These are phyloP conservation scores for Nipponia nippon DNA, from an alignment of 2,113 vertebrate genomes.

Conservation along the genomic window DNA sequence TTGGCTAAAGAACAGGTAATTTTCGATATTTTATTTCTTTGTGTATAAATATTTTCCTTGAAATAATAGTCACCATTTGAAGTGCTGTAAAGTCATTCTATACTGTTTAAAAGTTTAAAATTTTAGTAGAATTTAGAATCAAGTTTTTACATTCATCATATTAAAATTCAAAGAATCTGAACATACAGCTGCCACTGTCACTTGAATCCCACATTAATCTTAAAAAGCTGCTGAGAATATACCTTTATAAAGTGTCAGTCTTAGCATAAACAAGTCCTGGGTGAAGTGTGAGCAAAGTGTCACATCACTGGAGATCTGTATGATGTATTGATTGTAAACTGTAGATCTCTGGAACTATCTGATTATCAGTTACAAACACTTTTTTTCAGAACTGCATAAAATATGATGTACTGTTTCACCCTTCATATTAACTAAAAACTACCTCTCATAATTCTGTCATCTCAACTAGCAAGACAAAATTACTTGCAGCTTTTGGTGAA, in stretches of 20 bases:
- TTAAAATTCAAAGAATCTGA: background rate
- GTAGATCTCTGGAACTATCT: conserved; percentile 26
- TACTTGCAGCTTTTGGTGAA: conserved; percentile 38
- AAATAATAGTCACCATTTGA: background rate
- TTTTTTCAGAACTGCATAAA: conserved; percentile 4
- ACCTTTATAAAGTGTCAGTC: conserved; percentile 32
- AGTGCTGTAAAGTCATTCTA: background rate
- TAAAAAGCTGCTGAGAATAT: conserved; percentile 46
- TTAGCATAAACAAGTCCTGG: conserved; percentile 49
- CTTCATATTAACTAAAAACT: conserved; percentile 19
- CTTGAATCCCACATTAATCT: background rate
- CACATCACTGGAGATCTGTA: conserved; percentile 7
- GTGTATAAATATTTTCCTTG: background rate
- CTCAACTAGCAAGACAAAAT: conserved; percentile 22
- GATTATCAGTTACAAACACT: conserved; percentile 35
- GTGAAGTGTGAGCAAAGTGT: conserved; percentile 46
- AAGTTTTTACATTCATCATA: background rate
- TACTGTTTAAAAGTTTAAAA: background rate
- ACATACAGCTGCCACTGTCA: background rate
- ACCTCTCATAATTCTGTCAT: background rate
- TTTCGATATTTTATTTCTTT: background rate
- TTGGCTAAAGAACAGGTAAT: conserved; percentile 93
- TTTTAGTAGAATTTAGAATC: background rate
- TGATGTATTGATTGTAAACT: conserved; percentile 37
- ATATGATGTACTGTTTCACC: conserved; percentile 49